phyloP scores from a whole-genome alignment of 2,113 vertebrate genomes.

The Cathartes aura region DNA sequence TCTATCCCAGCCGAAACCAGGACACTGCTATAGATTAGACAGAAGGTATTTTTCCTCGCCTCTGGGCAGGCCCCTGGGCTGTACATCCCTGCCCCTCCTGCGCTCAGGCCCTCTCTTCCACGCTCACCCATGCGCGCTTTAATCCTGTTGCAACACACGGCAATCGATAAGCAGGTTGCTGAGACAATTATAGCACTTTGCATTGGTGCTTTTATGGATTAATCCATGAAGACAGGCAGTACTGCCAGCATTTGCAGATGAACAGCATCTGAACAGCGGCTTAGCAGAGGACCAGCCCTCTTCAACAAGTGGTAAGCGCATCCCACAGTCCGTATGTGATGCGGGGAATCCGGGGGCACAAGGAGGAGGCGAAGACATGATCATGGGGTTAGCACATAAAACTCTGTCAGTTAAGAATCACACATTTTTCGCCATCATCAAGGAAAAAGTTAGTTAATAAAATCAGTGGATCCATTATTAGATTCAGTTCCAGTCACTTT shows the following conservation, averaged over 20 bases:
- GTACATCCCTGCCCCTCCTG: not conserved
- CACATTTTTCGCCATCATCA: not conserved
- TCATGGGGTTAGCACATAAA: not conserved
- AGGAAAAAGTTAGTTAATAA: not conserved
- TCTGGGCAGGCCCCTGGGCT: not conserved
- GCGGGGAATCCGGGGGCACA: fast-evolving
- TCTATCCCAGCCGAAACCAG: too few species aligned
- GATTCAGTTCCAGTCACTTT: not conserved
- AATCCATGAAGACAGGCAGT: fast-evolving
- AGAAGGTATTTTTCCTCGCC: fast-evolving
- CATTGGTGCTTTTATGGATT: fast-evolving
- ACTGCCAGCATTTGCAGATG: not conserved
- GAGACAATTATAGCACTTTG: fast-evolving
- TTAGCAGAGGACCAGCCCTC: not conserved
- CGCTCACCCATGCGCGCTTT: fast-evolving
- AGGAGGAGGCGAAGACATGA: fast-evolving
- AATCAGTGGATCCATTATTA: not conserved
- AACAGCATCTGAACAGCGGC: not conserved
- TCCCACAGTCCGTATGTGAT: fast-evolving
- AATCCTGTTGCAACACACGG: not conserved
- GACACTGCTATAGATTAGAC: fast-evolving
- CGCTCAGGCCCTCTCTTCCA: not conserved
- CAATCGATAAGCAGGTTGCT: fast-evolving
- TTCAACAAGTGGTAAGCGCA: fast-evolving
- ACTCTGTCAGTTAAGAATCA: not conserved